Evolutionary conservation across 1,140 invertebrate species (phyloP).

Genomic region (Oppia nitens): DNA sequence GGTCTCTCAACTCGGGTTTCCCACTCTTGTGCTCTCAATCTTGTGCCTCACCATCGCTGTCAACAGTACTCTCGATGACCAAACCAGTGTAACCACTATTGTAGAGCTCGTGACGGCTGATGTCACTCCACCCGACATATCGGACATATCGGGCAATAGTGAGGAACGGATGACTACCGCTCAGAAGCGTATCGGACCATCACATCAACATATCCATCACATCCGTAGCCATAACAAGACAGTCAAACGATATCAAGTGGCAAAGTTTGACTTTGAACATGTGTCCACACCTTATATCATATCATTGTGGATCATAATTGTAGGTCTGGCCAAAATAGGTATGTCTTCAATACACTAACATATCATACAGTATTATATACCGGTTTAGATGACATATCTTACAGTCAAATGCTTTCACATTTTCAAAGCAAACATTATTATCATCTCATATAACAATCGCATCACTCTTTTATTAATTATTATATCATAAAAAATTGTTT

Average conservation of each 20-base stretch:
- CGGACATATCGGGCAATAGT: neutral
- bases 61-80: neutral
- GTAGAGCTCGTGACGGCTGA: too few relatives aligned
- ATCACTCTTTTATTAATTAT: too few relatives aligned
- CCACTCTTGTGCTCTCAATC: neutral
- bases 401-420: too few relatives aligned
- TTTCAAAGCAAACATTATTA: too few relatives aligned
- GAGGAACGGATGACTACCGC: neutral
- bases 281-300: conserved; percentile 40
- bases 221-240: neutral
- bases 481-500: too few relatives aligned
- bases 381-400: too few relatives aligned
- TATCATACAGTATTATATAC: too few relatives aligned
- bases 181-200: neutral
- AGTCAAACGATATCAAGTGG: conserved; percentile 16
- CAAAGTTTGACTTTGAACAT: conserved; percentile 35
- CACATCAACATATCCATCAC: too few relatives aligned
- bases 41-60: neutral
- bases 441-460: too few relatives aligned
- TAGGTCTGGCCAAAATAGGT: conserved; percentile 44
- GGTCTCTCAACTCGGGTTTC: neutral
- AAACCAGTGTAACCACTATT: neutral
- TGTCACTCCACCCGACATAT: too few relatives aligned
- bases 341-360: too few relatives aligned
- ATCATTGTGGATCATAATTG: conserved; percentile 39